phyloP scores from a whole-genome alignment of 2,888 invertebrate genomes.

The Ormyrus rosae region DNA sequence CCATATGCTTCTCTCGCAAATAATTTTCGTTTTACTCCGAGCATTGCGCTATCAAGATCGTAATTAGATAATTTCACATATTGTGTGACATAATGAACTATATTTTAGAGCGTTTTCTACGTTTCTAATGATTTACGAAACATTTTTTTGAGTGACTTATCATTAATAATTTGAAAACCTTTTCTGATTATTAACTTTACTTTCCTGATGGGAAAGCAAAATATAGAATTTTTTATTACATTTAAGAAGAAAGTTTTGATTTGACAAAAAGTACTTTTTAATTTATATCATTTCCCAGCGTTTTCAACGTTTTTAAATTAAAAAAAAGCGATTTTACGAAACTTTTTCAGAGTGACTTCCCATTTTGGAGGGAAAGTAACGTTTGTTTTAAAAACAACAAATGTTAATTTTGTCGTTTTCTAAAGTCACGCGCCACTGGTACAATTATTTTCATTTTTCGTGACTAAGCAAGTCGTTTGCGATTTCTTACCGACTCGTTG shows the following conservation, averaged over 20 bases:
- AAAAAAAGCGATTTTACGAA: background rate
- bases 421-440: background rate
- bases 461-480: constrained; percentile 36
- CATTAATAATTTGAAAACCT: too few relatives aligned
- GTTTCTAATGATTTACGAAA: too few relatives aligned
- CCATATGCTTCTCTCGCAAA: constrained; percentile 32
- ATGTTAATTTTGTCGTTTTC: constrained; percentile 3
- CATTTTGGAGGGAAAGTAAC: background rate
- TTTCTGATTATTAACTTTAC: too few relatives aligned
- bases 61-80: constrained; percentile 14
- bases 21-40: constrained; percentile 15
- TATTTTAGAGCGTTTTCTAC: background rate
- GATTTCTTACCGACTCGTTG: constrained; percentile 25
- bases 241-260: too few relatives aligned
- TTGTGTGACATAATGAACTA: constrained; percentile 2
- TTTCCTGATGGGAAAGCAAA: too few relatives aligned
- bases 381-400: background rate
- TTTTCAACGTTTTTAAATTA: background rate
- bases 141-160: too few relatives aligned
- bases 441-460: constrained; percentile 20
- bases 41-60: background rate
- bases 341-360: background rate
- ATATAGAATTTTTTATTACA: too few relatives aligned
- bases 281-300: background rate
- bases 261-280: background rate